Base-by-base conservation (phyloP, 2,888 invertebrate species). In the Reticulitermes lucifugus region DNA sequence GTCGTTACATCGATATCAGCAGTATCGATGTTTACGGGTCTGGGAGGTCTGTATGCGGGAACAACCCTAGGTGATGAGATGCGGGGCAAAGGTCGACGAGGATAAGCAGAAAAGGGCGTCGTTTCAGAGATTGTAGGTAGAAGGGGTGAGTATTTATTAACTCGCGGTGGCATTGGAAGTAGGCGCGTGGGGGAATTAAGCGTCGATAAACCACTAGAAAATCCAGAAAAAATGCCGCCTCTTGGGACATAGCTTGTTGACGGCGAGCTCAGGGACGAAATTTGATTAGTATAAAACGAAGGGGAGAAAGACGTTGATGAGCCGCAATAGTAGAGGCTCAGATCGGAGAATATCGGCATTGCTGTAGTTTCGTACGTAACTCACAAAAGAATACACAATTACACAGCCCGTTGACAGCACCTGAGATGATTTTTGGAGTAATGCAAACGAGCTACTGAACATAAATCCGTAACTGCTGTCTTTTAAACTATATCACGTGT, bases 1-100 rank as follows among this genome's bases (percentile, higher is more conserved):
- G 93, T 93, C 0, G 96, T 95, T 0, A 97, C 96, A 90, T 97
- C 97, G 88, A 97, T 97, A 89, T 96, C 96, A 55, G 96, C 96
- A 4, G 97, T 96, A 90, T 96, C 96, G 87, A 96, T 96, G 88
- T 94, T 93, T 82, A 95, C 94, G 2, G 96, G 96, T 83, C 95
- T 93, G 2, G 94, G 91, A 2, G 92, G 85, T 14, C 85, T 85
- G 79, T 83, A 87, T n/a, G 85, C 10, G 35, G 75, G 35, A 73
- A 59, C 29, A 73, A 83, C 14, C 21, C 86, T 46, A 18, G 86
- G 87, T 0, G 86, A 86, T 1, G 83, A 84, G 29, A 85, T 82
- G 21, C 86, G 84, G 35, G 60, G 65, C 10, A 73, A 65, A 46
- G 83, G 83, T 25, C 77, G 75, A 43, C 83, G 83, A 9, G 75